Evolutionary conservation across 2,113 vertebrate genomes (phyloP), one percentile per base, ranked within the genome.

Genomic region (Oxygymnocypris stewartii): DNA sequence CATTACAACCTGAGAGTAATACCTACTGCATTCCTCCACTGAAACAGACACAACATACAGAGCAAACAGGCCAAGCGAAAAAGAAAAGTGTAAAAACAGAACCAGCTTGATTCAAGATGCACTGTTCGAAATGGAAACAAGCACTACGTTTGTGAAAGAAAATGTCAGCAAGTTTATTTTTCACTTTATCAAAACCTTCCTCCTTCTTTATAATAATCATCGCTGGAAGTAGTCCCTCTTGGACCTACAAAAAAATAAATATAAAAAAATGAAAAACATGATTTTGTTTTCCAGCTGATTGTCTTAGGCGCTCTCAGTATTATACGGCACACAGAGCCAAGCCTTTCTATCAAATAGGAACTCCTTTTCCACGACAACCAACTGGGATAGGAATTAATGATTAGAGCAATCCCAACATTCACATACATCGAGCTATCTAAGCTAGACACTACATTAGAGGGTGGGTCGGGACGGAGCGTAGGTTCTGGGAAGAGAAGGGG

Each of bases 301-400:
- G 97, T 99, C 97, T 96, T 93, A 93, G 97, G 96, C 94, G 94
- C 95, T 91, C 95, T 93, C 91, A 91, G 89, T 94, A 95, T 95
- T 91, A 89, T 93, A 91, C 92, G 92, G 92, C 92, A 95, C 90
- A 92, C 94, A 94, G 94, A 95, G 95, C 93, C 95, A 95, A 96
- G 94, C 96, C 94, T 95, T 61, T 94, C 94, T 94, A 94, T 94
- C 95, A 95, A 91, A 93, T 92, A 93, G 95, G 95, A 95, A 95
- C 91, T 93, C 93, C 91, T 86, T 91, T 89, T 90, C 86, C 87
- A 87, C 80, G 87, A 90, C 87, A 88, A 88, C 86, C 89, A 90
- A 91, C 87, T 85, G 85, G 84, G 89, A 91, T 80, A 67, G 79
- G 86, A 59, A 88, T 85, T 57, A 75, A 82, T 85, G 82, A 84